Evolutionary conservation across 2,888 invertebrate genomes (phyloP), one percentile per base, ranked within the genome.

Genomic region (Euzetes globulus): DNA sequence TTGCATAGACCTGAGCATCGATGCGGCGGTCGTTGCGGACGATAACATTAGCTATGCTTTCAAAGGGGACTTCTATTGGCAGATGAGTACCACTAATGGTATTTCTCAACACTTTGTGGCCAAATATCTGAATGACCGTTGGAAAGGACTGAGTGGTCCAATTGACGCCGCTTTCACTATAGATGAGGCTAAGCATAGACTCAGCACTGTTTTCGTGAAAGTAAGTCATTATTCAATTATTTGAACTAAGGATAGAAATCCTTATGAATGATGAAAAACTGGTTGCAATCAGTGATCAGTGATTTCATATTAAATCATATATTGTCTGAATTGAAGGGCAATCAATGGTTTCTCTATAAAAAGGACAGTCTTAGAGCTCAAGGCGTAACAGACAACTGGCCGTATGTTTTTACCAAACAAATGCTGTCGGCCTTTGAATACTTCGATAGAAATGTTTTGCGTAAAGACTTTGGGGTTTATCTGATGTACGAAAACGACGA

Each of bases 111-210:
- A 33, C 7, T 4, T 33, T 33, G 33, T 33, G 33, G 33, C 33
- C 33, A 33, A 33, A 7, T 33, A 33, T 33, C 4, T 33, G 5
- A 33, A 47, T n/a, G 63, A 63, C 17, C 63, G 63, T 4, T 63
- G 63, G 63, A 27, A 27, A 33, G 33, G 63, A 1, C 33, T 63
- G 29, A 27, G 33, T 33, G 29, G 29, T n/a, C 63, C 63, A 6
- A 37, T 63, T 4, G 33, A 63, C 63, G 29, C 63, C 29, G 63
- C 63, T 33, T 63, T 63, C 17, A n/a, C 63, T 6, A 33, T 63
- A 3, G 63, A n/a, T 63, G 63, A 63, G 6, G 17, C 17, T 1
- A 29, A 6, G n/a, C 33, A 33, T n/a, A n/a, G 33, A 1, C 11
- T 63, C 13, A 9, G 29, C 33, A 63, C 63, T 37, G 63, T 63